Percentiles rank a stretch among this genome's conserved stretches.
Conservation (phyloP, 2,888 invertebrate genomes). For the Pyrrhopygopsis socrates region DNA sequence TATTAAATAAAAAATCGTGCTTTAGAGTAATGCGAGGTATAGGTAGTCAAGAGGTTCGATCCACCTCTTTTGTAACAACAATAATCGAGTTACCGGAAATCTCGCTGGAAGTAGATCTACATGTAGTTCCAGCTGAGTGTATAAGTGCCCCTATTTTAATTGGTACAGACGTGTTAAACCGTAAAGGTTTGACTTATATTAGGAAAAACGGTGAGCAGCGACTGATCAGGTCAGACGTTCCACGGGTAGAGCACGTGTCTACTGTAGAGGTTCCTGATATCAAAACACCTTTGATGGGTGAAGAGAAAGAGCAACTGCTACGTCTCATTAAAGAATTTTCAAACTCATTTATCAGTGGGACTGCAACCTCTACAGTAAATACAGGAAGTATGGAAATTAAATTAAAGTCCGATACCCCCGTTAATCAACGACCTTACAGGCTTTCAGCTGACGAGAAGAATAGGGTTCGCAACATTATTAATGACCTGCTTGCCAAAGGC, state of each 20-base stretch:
- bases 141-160: constrained; percentile 16
- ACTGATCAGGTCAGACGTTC: neutral
- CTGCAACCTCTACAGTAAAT: neutral
- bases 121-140: neutral
- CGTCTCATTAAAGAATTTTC: neutral
- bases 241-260: neutral
- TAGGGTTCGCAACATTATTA: neutral
- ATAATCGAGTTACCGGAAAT: constrained; percentile 17
- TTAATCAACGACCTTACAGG: neutral
- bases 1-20: neutral
- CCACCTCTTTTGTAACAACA: neutral
- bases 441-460: no score
- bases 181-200: neutral
- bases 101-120: constrained; percentile 27
- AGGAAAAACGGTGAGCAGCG: neutral
- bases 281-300: neutral
- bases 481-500: neutral
- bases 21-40: neutral
- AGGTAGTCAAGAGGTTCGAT: neutral
- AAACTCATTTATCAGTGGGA: neutral
- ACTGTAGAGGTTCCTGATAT: neutral
- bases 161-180: constrained; percentile 13
- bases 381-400: neutral
- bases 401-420: neutral
- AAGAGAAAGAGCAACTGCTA: neutral